A percentile compares a stretch with the other conserved stretches of the same genome.
These are phyloP conservation scores for Patella pellucida DNA, from an alignment of 2,888 invertebrate species.

Conservation along the genomic window DNA sequence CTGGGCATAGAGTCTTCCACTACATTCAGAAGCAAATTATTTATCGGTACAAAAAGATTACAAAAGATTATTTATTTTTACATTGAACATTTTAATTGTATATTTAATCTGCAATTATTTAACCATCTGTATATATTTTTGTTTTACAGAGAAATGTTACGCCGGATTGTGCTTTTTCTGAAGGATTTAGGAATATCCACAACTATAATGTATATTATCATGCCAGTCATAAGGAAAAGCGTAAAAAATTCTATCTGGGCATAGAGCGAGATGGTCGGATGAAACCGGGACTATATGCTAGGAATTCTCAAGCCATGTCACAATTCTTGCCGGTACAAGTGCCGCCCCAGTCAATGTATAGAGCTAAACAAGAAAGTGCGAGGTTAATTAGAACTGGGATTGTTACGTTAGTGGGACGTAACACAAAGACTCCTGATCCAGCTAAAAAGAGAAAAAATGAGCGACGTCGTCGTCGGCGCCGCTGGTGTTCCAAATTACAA, in stretches of 20 bases:
- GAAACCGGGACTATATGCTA: conserved; percentile 39
- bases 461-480: conserved; percentile 24
- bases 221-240: conserved; percentile 26
- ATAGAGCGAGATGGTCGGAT: conserved; percentile 40
- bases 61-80: too few relatives aligned
- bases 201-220: conserved; percentile 33
- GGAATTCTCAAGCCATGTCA: conserved; percentile 31
- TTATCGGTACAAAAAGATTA: too few relatives aligned
- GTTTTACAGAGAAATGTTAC: conserved; percentile 22
- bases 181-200: conserved; percentile 21
- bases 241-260: conserved; percentile 41
- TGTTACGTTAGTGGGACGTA: conserved; percentile 8
- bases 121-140: conserved; percentile 3
- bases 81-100: too few relatives aligned
- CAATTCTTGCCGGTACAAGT: conserved; percentile 30
- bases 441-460: conserved; percentile 19
- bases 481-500: conserved; percentile 28
- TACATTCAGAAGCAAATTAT: too few relatives aligned
- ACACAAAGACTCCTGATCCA: conserved; percentile 13
- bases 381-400: background rate
- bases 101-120: too few relatives aligned
- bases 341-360: background rate
- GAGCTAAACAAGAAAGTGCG: background rate
- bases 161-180: conserved; percentile 32
- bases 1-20: too few relatives aligned